A percentile compares a stretch with the other conserved stretches of the same genome.
These are phyloP conservation scores for Seira musarum DNA, from an alignment of 2,888 invertebrate species.

Conservation along the genomic window DNA sequence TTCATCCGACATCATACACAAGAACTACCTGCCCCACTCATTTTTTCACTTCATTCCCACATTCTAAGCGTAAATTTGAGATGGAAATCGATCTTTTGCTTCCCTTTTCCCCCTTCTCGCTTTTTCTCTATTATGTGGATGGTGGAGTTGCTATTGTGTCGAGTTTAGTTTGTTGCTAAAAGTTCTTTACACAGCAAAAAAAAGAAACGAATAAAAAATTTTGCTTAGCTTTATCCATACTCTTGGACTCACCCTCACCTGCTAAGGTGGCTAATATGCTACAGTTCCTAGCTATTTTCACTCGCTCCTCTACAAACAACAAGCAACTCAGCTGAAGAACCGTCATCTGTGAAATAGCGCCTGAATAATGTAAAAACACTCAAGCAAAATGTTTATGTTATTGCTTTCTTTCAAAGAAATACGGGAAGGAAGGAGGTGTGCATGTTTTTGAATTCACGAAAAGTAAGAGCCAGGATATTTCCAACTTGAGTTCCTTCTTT, in stretches of 20 bases:
- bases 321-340: constrained; percentile 17
- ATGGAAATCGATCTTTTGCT: constrained; percentile 50
- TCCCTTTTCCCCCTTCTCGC: constrained; percentile 25
- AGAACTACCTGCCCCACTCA: background rate
- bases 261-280: background rate
- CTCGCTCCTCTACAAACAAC: background rate
- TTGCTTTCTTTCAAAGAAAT: constrained; percentile 18
- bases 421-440: constrained; percentile 8
- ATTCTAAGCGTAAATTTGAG: constrained; percentile 22
- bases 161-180: background rate
- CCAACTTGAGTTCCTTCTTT: constrained; percentile 18
- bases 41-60: background rate
- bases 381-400: constrained; percentile 12
- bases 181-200: background rate
- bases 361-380: constrained; percentile 21
- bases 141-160: background rate
- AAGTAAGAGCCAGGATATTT: constrained; percentile 28
- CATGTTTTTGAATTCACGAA: background rate
- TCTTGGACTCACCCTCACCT: background rate
- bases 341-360: constrained; percentile 8
- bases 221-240: background rate
- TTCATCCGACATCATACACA: background rate
- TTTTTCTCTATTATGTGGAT: background rate
- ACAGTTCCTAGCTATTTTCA: background rate
- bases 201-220: too few relatives aligned